Evolutionary conservation across 2,888 invertebrate species (phyloP).

Genomic region (Girardia tigrina): DNA sequence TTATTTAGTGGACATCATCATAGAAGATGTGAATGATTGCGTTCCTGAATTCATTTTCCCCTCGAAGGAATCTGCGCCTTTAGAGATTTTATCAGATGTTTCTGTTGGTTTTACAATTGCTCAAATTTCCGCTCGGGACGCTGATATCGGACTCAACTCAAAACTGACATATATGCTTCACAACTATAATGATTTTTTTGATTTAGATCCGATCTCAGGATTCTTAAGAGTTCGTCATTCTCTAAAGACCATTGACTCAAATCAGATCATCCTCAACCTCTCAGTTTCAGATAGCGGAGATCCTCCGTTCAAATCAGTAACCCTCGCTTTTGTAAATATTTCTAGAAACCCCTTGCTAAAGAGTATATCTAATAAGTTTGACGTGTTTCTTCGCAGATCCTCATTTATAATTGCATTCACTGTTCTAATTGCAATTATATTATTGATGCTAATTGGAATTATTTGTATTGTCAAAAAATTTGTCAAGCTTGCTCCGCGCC

Average conservation of each 20-base stretch:
- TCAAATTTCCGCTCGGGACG: not conserved
- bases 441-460: not conserved
- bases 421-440: not conserved
- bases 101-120: not conserved
- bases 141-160: not conserved
- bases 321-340: not conserved
- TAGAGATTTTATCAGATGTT: not conserved
- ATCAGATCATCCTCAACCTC: not conserved
- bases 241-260: not conserved
- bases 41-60: slow-evolving; percentile 6
- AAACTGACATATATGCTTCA: not conserved
- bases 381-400: not conserved
- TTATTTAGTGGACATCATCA: not conserved
- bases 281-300: not conserved
- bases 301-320: not conserved
- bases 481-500: not conserved
- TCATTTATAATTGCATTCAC: not conserved
- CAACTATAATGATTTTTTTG: not conserved
- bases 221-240: not conserved
- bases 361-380: not conserved
- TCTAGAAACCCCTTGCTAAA: not conserved
- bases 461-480: not conserved
- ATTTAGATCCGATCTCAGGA: not conserved
- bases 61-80: not conserved
- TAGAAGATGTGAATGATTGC: not conserved